Conservation (phyloP, 2,888 invertebrate species). For the Drosophila atroscutellata region DNA sequence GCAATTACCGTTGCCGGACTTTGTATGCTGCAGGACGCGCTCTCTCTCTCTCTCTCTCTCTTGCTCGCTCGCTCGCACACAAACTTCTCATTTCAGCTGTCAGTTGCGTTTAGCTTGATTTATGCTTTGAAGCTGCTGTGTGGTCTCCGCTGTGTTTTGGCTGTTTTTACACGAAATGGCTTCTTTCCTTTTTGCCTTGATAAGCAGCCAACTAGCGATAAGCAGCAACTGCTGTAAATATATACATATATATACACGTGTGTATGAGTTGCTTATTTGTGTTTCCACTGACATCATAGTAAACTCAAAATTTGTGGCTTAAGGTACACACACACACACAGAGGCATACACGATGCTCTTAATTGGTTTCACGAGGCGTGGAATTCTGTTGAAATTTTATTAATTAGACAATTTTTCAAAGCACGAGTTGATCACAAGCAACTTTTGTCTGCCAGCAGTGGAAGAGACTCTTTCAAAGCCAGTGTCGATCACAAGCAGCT, state of each 20-base stretch:
- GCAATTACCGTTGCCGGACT: conserved; percentile 65
- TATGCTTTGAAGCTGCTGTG: conserved; percentile 73
- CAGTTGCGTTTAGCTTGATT: conserved; percentile 67
- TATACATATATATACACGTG: background rate
- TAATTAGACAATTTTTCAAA: conserved; percentile 42
- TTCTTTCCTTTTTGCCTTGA: conserved; percentile 17
- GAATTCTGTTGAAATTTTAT: conserved; percentile 45
- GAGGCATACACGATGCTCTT: conserved; percentile 10
- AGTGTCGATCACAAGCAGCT: conserved; percentile 3
- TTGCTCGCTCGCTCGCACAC: conserved; percentile 1
- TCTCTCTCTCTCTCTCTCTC: background rate
- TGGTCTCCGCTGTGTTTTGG: conserved; percentile 27
- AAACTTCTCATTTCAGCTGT: conserved; percentile 31
- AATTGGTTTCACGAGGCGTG: conserved; percentile 44
- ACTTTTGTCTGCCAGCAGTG: background rate
- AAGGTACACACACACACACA: conserved; percentile 42
- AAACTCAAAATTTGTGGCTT: conserved; percentile 20
- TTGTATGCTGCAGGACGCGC: conserved; percentile 55
- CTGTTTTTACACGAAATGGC: conserved; percentile 19
- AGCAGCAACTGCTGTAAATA: conserved; percentile 32
- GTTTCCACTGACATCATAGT: conserved; percentile 50
- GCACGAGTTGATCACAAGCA: conserved; percentile 5
- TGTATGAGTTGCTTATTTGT: conserved; percentile 14
- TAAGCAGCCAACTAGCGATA: conserved; percentile 53
- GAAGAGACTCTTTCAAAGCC: background rate